These are phyloP conservation scores for Musca domestica DNA, from an alignment of 1,140 invertebrate species.

Conservation along the genomic window DNA sequence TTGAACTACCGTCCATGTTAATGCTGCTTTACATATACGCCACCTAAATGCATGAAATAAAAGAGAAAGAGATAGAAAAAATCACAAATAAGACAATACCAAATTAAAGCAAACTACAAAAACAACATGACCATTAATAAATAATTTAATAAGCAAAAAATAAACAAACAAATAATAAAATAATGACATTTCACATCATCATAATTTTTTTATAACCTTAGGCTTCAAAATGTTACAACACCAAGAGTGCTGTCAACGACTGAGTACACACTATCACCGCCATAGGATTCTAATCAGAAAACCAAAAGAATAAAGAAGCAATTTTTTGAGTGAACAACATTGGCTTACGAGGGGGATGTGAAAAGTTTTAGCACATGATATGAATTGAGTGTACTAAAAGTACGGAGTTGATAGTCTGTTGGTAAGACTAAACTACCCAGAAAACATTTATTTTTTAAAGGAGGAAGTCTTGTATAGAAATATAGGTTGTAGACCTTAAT, in stretches of 20 bases:
- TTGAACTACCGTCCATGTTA: neutral
- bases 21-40: neutral
- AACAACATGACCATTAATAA: neutral
- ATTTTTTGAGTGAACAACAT: too few species aligned
- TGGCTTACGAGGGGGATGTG: too few species aligned
- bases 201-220: slow-evolving; percentile 13
- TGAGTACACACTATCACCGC: too few species aligned
- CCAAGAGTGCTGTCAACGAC: neutral
- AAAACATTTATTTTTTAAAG: too few species aligned
- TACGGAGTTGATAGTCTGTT: too few species aligned
- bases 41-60: neutral
- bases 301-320: neutral
- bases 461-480: too few species aligned
- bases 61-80: neutral
- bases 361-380: too few species aligned
- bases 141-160: slow-evolving; percentile 12
- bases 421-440: too few species aligned
- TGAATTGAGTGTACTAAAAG: too few species aligned
- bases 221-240: slow-evolving; percentile 3
- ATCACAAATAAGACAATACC: neutral
- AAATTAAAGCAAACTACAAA: neutral
- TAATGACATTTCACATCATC: neutral
- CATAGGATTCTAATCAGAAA: too few species aligned
- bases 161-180: neutral
- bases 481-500: too few species aligned